Percentiles rank a stretch among this genome's conserved stretches.
phyloP scores from a whole-genome alignment of 2,113 vertebrate genomes.

The Callionymus lyra region DNA sequence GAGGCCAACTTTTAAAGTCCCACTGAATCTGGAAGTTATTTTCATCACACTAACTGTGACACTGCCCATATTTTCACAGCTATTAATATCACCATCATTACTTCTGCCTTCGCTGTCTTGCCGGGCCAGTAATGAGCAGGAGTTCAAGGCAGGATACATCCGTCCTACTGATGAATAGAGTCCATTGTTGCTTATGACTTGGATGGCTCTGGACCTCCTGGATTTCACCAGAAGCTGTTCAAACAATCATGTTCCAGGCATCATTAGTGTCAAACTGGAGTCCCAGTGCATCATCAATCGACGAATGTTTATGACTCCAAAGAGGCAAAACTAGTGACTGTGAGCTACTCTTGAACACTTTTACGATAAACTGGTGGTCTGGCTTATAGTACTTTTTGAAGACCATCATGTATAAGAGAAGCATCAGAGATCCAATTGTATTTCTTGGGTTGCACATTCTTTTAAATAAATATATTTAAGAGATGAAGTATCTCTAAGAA shows the following conservation, averaged over 20 bases:
- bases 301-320: conserved; percentile 25
- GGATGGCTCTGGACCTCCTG: conserved; percentile 20
- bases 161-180: conserved; percentile 38
- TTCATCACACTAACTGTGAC: conserved; percentile 32
- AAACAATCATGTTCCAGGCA: conserved; percentile 38
- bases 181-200: conserved; percentile 39
- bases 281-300: conserved; percentile 14
- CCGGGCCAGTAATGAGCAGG: not conserved
- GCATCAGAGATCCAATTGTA: too few relatives aligned
- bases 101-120: conserved; percentile 29
- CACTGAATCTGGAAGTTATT: conserved; percentile 48
- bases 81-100: conserved; percentile 52
- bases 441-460: too few relatives aligned
- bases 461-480: too few relatives aligned
- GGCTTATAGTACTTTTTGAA: too few relatives aligned
- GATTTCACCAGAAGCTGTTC: conserved; percentile 44
- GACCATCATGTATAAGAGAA: too few relatives aligned
- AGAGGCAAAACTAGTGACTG: conserved; percentile 10
- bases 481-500: too few relatives aligned
- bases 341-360: too few relatives aligned
- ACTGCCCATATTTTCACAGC: conserved; percentile 42
- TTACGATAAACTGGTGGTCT: too few relatives aligned
- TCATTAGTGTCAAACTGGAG: conserved; percentile 32
- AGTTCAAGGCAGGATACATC: conserved; percentile 54
- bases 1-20: conserved; percentile 30